phyloP scores from a whole-genome alignment of 2,888 invertebrate genomes.

The Petrolisthes manimaculis region DNA sequence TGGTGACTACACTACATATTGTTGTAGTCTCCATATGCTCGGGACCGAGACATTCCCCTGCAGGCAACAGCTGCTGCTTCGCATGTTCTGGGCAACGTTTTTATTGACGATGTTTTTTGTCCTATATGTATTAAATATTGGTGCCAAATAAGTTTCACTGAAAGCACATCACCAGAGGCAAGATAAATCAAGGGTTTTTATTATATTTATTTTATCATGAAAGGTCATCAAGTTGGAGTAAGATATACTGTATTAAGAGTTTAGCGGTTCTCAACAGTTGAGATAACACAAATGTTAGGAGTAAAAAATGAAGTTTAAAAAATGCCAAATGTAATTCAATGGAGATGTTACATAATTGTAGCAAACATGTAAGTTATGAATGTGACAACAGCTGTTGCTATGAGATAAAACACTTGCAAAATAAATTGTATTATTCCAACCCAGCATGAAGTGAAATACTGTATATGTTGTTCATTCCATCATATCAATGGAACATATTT shows the following conservation, averaged over 20 bases:
- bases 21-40: not conserved
- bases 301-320: not conserved
- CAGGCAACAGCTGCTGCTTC: slow-evolving; percentile 7
- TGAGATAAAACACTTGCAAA: not conserved
- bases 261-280: not conserved
- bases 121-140: slow-evolving; percentile 2
- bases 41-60: not conserved
- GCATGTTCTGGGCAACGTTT: not conserved
- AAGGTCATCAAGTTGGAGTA: not conserved
- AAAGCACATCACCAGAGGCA: no score
- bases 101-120: not conserved
- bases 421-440: no score
- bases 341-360: not conserved
- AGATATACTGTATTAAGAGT: not conserved
- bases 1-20: not conserved
- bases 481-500: no score
- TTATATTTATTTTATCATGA: not conserved
- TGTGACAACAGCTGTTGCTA: slow-evolving; percentile 5
- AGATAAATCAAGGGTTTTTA: not conserved
- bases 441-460: no score
- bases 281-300: not conserved
- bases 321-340: not conserved
- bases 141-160: not conserved
- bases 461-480: no score
- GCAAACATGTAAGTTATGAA: not conserved